These are phyloP conservation scores for Bubo bubo DNA, from an alignment of 2,113 vertebrate genomes.

Conservation along the genomic window DNA sequence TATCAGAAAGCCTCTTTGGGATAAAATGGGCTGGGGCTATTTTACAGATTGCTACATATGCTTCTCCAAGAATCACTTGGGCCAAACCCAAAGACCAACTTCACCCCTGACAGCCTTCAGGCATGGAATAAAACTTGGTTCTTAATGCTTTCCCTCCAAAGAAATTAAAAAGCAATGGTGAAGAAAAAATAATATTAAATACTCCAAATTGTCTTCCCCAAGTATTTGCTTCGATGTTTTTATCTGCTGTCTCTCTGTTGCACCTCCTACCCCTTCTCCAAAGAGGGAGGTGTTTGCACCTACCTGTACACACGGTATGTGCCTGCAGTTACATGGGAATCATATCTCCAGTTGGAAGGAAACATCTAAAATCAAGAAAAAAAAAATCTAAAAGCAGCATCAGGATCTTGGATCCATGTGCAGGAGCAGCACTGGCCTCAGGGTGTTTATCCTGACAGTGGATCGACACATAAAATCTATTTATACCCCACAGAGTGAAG, in stretches of 20 bases:
- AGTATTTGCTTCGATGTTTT: not conserved
- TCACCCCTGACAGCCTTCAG: not conserved
- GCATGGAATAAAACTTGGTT: not conserved
- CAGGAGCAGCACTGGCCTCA: accelerated
- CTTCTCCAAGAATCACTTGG: not conserved
- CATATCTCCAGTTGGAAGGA: not conserved
- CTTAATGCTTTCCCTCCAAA: not conserved
- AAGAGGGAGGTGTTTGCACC: not conserved
- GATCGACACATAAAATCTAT: not conserved
- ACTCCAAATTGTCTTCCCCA: not conserved
- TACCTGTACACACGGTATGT: accelerated
- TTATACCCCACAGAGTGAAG: not conserved
- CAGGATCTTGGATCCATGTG: not conserved
- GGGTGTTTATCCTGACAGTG: accelerated
- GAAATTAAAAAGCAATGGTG: not conserved
- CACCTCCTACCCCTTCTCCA: not conserved
- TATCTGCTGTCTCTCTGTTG: too few species aligned
- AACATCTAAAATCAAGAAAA: not conserved
- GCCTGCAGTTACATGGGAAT: not conserved
- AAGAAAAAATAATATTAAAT: not conserved
- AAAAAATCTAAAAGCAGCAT: not conserved
- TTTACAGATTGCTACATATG: not conserved
- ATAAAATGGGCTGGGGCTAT: not conserved
- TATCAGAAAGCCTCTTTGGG: not conserved
- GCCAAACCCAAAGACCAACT: not conserved